Evolutionary conservation across 23 tunicate species (phyloP), one percentile per base, ranked within the genome.

Genomic region (Phallusia fumigata): DNA sequence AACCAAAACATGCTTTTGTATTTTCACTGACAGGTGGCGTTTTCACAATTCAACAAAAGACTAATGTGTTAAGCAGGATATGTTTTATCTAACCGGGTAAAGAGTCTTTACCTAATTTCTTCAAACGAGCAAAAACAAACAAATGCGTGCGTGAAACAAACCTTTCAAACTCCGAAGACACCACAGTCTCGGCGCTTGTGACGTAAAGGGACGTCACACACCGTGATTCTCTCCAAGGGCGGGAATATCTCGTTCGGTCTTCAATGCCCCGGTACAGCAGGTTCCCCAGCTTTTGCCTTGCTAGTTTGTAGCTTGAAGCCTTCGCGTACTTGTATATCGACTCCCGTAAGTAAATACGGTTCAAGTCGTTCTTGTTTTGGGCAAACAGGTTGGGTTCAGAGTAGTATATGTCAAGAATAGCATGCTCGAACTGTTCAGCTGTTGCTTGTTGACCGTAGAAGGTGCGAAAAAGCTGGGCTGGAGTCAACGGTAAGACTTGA

Each of bases 391-490:
- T 85, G 21, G 90, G 90, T 36, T 86, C 90, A 16, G 90, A 80
- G 51, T 80, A 86, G 31, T 40, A 36, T 10, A 84, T 84, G 64
- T 53, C 44, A 19, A 83, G 36, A 75, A 83, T 83, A 19, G 86
- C 53, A 0, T 75, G 64, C 73, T 86, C 52, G 75, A 86, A 86
- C 0, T 74, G 36, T 34, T 49, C 36, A 30, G 85, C 79, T 5
- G 90, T 79, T 10, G 90, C 90, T 22, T 36, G 75, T 16, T 35
- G 76, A 15, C 90, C 90, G 81, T 86, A 86, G 52, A 32, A 86
- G 19, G 35, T 36, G 22, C 45, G 22, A 49, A 86, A 86, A 30
- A 86, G 80, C 31, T 80, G 35, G 30, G 31, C 32, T 15, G 90
- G 84, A 30, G 90, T 80, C 28, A 74, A 80, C 19, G 85, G 85